Evolutionary conservation across 2,797 vertebrate species (phyloP), one percentile per base, ranked within the genome.

Genomic region (Megaceryle alcyon): DNA sequence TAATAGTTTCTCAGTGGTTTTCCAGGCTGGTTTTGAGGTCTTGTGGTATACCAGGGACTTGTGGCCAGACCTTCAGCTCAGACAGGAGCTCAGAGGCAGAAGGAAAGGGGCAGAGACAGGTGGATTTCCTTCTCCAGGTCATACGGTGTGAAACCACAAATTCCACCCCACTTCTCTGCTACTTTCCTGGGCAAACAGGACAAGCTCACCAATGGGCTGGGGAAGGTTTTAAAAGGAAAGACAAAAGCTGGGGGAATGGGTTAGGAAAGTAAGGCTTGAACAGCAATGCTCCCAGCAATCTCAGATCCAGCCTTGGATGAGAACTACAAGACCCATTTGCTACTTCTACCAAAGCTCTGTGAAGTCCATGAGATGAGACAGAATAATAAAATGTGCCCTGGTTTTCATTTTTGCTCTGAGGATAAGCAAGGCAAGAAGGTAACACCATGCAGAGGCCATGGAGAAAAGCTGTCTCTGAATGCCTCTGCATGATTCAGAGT

Each of bases 231-330:
- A 2, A 51, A 28, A 46, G 35, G 25, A 33, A 33, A 61, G 80
- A 28, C 9, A 60, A 48, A 71, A 35, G 8, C 33, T 63, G 78
- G 26, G 28, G 69, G 56, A 41, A 26, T 0, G 5, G 20, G 25
- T 44, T 44, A 69, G 65, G 65, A 70, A 73, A 73, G 26, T 33
- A 72, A 66, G 31, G 28, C 41, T 7, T 22, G 26, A 28, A 14
- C 20, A 43, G 46, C 0, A 0, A 3, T 23, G 13, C 18, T 80
- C 31, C 28, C 3, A 1, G 49, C 18, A 35, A 22, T 21, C 49
- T 65, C 57, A 41, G n/a, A 33, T 73, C 26, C 65, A 84, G 51
- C 44, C 44, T 66, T 5, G 0, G 17, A 18, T 16, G 39, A 49
- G 65, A 37, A 48, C 25, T 54, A 13, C 35, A 60, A 49, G 59